Percentiles rank a stretch among this genome's conserved stretches.
phyloP scores from a whole-genome alignment of 2,113 vertebrate genomes.

The Colaptes auratus region DNA sequence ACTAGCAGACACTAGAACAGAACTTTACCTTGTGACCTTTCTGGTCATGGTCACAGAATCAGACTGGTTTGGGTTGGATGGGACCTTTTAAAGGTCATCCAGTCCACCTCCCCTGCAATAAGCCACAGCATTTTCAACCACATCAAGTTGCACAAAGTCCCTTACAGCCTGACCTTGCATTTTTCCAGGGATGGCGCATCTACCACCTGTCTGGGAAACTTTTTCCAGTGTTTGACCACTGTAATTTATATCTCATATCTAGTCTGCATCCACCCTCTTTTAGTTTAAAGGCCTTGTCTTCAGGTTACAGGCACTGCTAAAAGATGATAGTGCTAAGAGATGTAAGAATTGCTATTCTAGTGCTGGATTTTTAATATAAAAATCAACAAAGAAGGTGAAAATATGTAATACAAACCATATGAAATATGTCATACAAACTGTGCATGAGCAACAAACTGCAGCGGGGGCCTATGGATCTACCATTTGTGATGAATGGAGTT shows the following conservation, averaged over 20 bases:
- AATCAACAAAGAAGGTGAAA: not conserved
- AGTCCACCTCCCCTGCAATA: not conserved
- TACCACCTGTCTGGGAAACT: not conserved
- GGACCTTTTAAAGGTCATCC: not conserved
- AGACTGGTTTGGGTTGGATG: not conserved
- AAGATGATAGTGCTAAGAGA: not conserved
- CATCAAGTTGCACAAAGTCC: not conserved
- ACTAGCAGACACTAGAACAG: not conserved
- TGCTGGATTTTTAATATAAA: not conserved
- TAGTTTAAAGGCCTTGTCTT: not conserved
- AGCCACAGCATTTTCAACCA: not conserved
- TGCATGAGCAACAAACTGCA: not conserved
- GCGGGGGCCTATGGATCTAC: rapidly evolving
- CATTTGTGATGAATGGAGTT: not conserved
- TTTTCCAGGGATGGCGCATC: not conserved
- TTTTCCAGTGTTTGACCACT: not conserved
- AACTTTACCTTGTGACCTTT: not conserved
- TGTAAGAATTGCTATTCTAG: not conserved
- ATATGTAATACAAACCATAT: not conserved
- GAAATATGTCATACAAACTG: not conserved
- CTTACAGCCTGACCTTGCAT: not conserved
- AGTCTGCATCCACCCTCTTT: not conserved
- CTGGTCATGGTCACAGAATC: not conserved
- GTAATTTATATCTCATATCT: not conserved
- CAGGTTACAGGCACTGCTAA: not conserved